Conservation (phyloP, 2,888 invertebrate species). For the Rhamphomyia laevipes region DNA sequence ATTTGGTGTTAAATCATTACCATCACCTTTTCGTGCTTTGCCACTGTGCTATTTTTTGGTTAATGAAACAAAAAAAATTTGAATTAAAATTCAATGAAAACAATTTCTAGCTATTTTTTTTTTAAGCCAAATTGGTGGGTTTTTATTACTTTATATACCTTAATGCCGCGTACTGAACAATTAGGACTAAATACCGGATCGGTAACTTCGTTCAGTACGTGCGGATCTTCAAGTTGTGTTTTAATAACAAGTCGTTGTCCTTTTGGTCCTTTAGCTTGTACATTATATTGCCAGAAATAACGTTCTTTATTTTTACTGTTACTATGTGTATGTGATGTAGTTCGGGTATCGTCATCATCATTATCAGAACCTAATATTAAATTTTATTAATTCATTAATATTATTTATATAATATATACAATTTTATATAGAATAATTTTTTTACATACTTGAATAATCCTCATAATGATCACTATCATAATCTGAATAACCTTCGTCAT, state of each 20-base stretch:
- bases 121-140: not conserved
- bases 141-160: slow-evolving; percentile 44
- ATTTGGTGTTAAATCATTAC: slow-evolving; percentile 93
- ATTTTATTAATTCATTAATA: not conserved
- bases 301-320: slow-evolving; percentile 57
- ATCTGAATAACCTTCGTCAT: slow-evolving; percentile 75
- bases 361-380: slow-evolving; percentile 25
- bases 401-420: slow-evolving; percentile 5
- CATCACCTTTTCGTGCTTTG: slow-evolving; percentile 92
- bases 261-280: slow-evolving; percentile 95
- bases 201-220: slow-evolving; percentile 77
- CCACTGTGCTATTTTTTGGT: slow-evolving; percentile 45
- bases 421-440: too few relatives aligned
- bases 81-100: slow-evolving; percentile 2
- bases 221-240: slow-evolving; percentile 81
- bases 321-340: slow-evolving; percentile 26
- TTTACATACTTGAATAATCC: slow-evolving; percentile 65
- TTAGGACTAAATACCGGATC: slow-evolving; percentile 94
- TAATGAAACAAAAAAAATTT: not conserved
- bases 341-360: slow-evolving; percentile 27
- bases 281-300: slow-evolving; percentile 98
- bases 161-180: slow-evolving; percentile 81
- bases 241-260: slow-evolving; percentile 79
- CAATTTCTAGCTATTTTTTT: not conserved
- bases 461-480: slow-evolving; percentile 81